Percentiles rank a stretch among this genome's conserved stretches.
These are phyloP conservation scores for Slavum lentiscoides DNA, from an alignment of 2,888 invertebrate genomes.

Conservation along the genomic window DNA sequence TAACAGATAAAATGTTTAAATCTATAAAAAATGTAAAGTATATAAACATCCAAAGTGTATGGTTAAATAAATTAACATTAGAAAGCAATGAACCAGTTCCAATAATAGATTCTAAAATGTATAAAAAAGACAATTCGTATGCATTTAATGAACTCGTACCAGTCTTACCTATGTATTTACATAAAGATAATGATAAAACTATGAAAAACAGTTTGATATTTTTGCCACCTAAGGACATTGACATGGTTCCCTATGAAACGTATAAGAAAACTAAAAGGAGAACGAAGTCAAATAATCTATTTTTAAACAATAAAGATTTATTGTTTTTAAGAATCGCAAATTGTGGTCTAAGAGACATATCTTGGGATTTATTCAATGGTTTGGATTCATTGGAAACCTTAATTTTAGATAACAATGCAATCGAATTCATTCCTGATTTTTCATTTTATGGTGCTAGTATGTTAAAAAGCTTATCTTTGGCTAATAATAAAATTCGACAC, in stretches of 20 bases:
- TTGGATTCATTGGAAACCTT: constrained; percentile 66
- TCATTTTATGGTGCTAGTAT: constrained; percentile 71
- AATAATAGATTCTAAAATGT: neutral
- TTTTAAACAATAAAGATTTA: constrained; percentile 64
- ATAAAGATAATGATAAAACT: constrained; percentile 1
- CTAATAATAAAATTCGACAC: constrained; percentile 68
- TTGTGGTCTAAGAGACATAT: constrained; percentile 67
- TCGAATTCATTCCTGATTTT: constrained; percentile 70
- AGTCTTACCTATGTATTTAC: constrained; percentile 15
- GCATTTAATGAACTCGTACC: constrained; percentile 35
- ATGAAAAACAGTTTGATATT: constrained; percentile 60
- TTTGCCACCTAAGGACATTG: constrained; percentile 64
- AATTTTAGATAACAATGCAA: constrained; percentile 68
- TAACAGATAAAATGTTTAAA: constrained; percentile 40
- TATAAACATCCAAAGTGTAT: constrained; percentile 36
- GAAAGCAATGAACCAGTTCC: constrained; percentile 37
- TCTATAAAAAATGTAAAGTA: constrained; percentile 29
- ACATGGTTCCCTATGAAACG: constrained; percentile 68
- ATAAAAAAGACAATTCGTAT: constrained; percentile 39
- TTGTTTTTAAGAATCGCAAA: constrained; percentile 66
- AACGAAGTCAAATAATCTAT: constrained; percentile 58
- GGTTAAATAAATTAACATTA: constrained; percentile 32
- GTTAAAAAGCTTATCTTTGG: constrained; percentile 68
- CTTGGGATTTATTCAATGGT: constrained; percentile 73
- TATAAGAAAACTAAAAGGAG: constrained; percentile 62